Conservation (phyloP, 2,797 vertebrate genomes). For the Fratercula arctica region DNA sequence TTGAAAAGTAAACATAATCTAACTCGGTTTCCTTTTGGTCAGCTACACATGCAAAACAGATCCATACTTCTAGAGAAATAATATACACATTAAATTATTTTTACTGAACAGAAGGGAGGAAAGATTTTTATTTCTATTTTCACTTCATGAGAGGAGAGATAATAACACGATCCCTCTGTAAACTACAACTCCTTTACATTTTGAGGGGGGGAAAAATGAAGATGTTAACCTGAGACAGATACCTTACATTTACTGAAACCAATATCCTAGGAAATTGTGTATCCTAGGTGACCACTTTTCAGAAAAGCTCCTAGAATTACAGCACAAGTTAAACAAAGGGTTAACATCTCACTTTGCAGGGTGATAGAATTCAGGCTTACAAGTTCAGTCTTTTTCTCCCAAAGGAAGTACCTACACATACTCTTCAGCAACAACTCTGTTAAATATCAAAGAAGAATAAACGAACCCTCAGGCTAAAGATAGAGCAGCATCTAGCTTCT, state of each 20-base stretch:
- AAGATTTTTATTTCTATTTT: background rate
- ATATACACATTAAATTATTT: background rate
- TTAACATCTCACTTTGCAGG: background rate
- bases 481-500: background rate
- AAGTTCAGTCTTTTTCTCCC: background rate
- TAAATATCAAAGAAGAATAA: conserved; percentile 19
- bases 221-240: background rate
- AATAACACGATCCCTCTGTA: background rate
- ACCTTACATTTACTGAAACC: background rate
- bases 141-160: background rate
- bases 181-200: background rate
- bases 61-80: background rate
- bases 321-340: background rate
- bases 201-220: background rate
- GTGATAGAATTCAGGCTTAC: background rate
- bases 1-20: background rate
- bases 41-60: background rate
- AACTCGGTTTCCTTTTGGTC: background rate
- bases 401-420: background rate
- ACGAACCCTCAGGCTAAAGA: background rate
- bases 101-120: background rate
- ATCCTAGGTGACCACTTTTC: background rate
- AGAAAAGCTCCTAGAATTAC: background rate
- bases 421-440: background rate
- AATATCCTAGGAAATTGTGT: background rate